phyloP scores from a whole-genome alignment of 2,888 invertebrate genomes.

The Nasonia oneida region DNA sequence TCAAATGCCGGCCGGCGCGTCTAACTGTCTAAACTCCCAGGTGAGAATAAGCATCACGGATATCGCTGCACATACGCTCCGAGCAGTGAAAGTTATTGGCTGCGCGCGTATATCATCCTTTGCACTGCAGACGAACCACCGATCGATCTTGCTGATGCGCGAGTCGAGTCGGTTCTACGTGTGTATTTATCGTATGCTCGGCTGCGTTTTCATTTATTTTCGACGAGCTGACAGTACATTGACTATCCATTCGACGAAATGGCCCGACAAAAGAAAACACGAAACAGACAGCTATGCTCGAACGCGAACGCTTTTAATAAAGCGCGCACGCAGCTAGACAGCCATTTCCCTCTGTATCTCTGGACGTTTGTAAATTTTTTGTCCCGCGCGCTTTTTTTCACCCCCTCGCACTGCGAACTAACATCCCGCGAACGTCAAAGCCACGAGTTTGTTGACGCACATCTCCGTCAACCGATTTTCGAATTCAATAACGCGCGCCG shows the following conservation, averaged over 20 bases:
- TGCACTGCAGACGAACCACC: background rate
- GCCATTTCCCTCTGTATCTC: background rate
- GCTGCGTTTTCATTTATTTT: background rate
- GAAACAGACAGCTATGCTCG: too few relatives aligned
- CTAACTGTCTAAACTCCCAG: slow-evolving; percentile 59
- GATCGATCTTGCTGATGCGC: slow-evolving; percentile 51
- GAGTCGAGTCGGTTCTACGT: background rate
- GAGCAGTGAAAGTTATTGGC: slow-evolving; percentile 54
- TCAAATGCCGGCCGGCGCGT: slow-evolving; percentile 47
- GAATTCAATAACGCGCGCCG: slow-evolving; percentile 37
- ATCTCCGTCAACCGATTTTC: slow-evolving; percentile 34
- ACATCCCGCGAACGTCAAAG: slow-evolving; percentile 19
- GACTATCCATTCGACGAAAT: too few relatives aligned
- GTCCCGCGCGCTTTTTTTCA: background rate
- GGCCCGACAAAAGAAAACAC: too few relatives aligned
- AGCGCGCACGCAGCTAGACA: background rate
- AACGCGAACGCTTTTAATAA: too few relatives aligned
- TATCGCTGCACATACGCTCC: background rate
- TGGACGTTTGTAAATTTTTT: background rate
- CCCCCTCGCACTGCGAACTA: background rate
- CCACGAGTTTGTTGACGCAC: slow-evolving; percentile 33
- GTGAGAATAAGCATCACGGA: slow-evolving; percentile 49
- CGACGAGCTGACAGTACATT: too few relatives aligned
- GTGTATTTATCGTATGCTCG: background rate
- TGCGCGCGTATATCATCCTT: background rate